Base-by-base conservation (phyloP, 1,140 invertebrate genomes). In the Drosophila sp. region DNA sequence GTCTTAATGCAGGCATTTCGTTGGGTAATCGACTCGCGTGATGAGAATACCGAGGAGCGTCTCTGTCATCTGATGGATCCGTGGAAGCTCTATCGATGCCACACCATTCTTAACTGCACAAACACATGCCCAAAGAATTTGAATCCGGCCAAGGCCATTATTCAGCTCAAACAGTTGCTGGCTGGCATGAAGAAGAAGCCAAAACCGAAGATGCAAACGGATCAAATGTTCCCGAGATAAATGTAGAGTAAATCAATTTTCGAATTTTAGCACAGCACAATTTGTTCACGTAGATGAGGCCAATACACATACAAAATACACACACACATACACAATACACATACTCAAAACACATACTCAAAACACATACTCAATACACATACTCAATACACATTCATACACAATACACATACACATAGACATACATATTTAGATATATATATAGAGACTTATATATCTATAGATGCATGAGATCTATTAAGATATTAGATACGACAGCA, bases 11-110 rank as follows among this genome's bases (percentile, higher is more conserved):
- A 98, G 93, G 95, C 95, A 3, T 97, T 96, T 81, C 95, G 98
- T 76, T 99, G 98, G 98, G 97, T 99, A 48, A 97, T 99, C 79
- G 98, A 99, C 92, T 99, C 98, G 0, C 93, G 98, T 64, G 98
- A 99, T 93, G 95, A 97, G 80, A 95, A 94, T 21, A 95, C 96
- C 2, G 93, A 94, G 1, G 95, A 98, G 81, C 93, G 98, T 48
- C 92, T 99, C 13, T 94, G 95, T 11, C 94, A 95, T 76, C 93
- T 99, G 64, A 94, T 95, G 58, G 98, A 99, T 92, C 95, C 97
- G 2, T 99, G 96, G 92, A 97, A 96, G 14, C 95, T 99, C 0
- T 99, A 96, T 92, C 94, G 97, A 73, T 99, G 98, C 91, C 98
- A 99, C 91, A 83, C 81, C 29, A 99, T 99, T 91, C 97, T 99